phyloP scores from a whole-genome alignment of 2,888 invertebrate species.

The Eupithecia centaureata region DNA sequence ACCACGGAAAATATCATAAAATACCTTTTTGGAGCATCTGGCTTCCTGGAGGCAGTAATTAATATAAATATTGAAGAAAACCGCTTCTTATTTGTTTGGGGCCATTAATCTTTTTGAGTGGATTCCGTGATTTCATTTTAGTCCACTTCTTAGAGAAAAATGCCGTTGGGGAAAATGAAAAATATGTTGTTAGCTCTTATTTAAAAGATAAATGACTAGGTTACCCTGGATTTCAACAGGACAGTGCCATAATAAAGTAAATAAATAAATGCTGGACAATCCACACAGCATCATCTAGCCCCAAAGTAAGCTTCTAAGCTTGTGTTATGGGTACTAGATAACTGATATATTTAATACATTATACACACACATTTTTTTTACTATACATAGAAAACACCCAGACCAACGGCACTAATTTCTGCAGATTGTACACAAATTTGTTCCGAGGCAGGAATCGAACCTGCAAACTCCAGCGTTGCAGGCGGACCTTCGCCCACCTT shows the following conservation, averaged over 20 bases:
- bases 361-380: too few relatives aligned
- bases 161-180: not conserved
- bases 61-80: conserved; percentile 18
- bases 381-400: too few relatives aligned
- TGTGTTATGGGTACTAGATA: too few relatives aligned
- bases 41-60: conserved; percentile 15
- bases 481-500: too few relatives aligned
- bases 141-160: conserved; percentile 9
- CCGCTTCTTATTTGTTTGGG: conserved; percentile 17
- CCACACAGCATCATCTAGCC: too few relatives aligned
- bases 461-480: too few relatives aligned
- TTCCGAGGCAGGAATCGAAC: too few relatives aligned
- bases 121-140: conserved; percentile 17
- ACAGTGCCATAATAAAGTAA: not conserved
- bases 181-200: not conserved
- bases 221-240: not conserved
- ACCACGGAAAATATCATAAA: not conserved
- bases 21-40: conserved; percentile 14
- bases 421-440: too few relatives aligned
- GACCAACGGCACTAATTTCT: too few relatives aligned
- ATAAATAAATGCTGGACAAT: too few relatives aligned
- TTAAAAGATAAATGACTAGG: not conserved
- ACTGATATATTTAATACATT: too few relatives aligned
- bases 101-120: conserved; percentile 23
- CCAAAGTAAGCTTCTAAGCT: too few relatives aligned